These are phyloP conservation scores for Pollenia angustigena DNA, from an alignment of 2,888 invertebrate genomes.

Conservation along the genomic window DNA sequence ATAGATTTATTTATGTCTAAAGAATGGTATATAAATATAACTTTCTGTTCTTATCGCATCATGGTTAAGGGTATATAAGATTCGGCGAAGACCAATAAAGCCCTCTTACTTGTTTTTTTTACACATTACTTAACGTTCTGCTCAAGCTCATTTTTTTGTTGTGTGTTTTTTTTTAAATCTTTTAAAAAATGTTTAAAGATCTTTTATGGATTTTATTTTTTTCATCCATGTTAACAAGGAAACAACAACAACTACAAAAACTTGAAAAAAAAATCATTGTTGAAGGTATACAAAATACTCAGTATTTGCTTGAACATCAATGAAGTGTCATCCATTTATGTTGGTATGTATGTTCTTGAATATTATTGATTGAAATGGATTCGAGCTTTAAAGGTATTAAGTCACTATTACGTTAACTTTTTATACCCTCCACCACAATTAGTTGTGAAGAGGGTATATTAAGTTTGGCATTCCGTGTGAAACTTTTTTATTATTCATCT, in stretches of 20 bases:
- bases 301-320: conserved; percentile 22
- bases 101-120: no score
- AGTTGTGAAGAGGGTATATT: no score
- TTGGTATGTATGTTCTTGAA: not conserved
- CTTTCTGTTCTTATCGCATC: no score
- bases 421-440: no score
- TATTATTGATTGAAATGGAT: conserved; percentile 36
- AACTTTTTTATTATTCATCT: no score
- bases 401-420: not conserved
- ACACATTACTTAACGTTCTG: not conserved
- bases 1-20: no score
- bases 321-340: conserved; percentile 20
- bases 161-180: not conserved
- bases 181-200: not conserved
- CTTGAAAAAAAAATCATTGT: conserved; percentile 14
- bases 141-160: not conserved
- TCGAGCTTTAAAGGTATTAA: conserved; percentile 9
- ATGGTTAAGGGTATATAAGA: no score
- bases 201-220: conserved; percentile 43
- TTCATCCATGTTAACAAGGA: conserved; percentile 4
- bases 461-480: no score
- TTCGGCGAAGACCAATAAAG: no score
- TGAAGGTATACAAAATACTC: conserved; percentile 28
- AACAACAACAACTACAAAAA: conserved; percentile 5
- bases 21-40: no score